A percentile compares a stretch with the other conserved stretches of the same genome.
Conservation (phyloP, 2,888 invertebrate genomes). For the Eledona agricola region DNA sequence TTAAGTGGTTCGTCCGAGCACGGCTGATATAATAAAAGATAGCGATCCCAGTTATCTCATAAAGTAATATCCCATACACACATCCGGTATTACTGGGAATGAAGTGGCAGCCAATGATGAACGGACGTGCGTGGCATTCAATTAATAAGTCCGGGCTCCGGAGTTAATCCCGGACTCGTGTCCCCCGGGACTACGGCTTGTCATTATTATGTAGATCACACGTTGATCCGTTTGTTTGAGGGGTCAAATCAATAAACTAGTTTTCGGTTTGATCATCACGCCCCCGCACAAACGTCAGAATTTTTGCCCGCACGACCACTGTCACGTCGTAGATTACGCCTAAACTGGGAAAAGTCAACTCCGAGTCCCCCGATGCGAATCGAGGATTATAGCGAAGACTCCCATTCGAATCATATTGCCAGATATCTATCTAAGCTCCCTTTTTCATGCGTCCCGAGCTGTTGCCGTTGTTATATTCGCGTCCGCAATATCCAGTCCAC, state of each 20-base stretch:
- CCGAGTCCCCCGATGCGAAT: slow-evolving; percentile 54
- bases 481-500: slow-evolving; percentile 45
- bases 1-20: slow-evolving; percentile 53
- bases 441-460: slow-evolving; percentile 55
- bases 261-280: slow-evolving; percentile 34
- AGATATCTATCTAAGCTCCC: slow-evolving; percentile 58
- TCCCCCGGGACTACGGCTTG: slow-evolving; percentile 59
- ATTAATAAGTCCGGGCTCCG: slow-evolving; percentile 61
- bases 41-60: slow-evolving; percentile 58
- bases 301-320: not conserved
- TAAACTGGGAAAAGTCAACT: slow-evolving; percentile 49
- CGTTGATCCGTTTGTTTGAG: slow-evolving; percentile 61
- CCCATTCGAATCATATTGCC: slow-evolving; percentile 59
- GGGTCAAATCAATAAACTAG: slow-evolving; percentile 58
- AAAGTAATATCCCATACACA: slow-evolving; percentile 55
- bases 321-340: slow-evolving; percentile 45
- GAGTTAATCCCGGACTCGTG: slow-evolving; percentile 62
- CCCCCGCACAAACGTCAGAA: not conserved
- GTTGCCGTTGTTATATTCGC: slow-evolving; percentile 55
- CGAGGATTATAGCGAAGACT: slow-evolving; percentile 56
- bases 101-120: slow-evolving; percentile 63
- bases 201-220: slow-evolving; percentile 65
- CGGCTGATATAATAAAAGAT: slow-evolving; percentile 59
- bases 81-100: slow-evolving; percentile 58
- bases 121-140: slow-evolving; percentile 63